Evolutionary conservation across 2,113 vertebrate species (phyloP).

Genomic region (Sylvicapra grimmia): DNA sequence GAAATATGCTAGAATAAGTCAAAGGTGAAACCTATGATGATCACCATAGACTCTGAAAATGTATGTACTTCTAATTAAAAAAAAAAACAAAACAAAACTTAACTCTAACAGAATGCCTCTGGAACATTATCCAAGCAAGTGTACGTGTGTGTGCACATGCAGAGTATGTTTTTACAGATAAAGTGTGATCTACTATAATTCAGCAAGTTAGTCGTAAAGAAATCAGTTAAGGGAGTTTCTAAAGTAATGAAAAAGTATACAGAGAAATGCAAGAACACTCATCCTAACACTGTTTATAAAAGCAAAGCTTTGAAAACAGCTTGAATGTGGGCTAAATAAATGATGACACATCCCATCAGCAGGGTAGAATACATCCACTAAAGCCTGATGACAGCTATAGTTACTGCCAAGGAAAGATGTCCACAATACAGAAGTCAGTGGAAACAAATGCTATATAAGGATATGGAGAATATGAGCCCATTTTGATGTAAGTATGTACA

Average conservation of each 20-base stretch:
- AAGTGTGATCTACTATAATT: background rate
- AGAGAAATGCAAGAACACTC: background rate
- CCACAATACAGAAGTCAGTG: too few relatives aligned
- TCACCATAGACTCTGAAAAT: too few relatives aligned
- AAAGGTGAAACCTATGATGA: too few relatives aligned
- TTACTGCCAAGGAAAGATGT: background rate
- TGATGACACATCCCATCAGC: background rate
- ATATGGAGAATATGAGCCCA: background rate
- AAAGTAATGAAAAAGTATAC: background rate
- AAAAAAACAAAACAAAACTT: too few relatives aligned
- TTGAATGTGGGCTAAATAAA: background rate
- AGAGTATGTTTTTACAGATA: background rate
- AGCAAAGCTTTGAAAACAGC: background rate
- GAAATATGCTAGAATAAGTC: too few relatives aligned
- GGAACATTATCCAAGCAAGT: background rate
- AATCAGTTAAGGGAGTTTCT: background rate
- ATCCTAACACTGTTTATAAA: background rate
- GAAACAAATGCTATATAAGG: background rate
- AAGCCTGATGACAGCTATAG: background rate
- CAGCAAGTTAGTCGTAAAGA: background rate
- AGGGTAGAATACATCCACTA: background rate
- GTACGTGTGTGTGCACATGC: fast-evolving
- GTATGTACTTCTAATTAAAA: too few relatives aligned
- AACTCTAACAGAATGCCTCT: background rate
- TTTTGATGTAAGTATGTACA: background rate